These are phyloP conservation scores for Cichladusa arquata DNA, from an alignment of 2,113 vertebrate genomes.

Conservation along the genomic window DNA sequence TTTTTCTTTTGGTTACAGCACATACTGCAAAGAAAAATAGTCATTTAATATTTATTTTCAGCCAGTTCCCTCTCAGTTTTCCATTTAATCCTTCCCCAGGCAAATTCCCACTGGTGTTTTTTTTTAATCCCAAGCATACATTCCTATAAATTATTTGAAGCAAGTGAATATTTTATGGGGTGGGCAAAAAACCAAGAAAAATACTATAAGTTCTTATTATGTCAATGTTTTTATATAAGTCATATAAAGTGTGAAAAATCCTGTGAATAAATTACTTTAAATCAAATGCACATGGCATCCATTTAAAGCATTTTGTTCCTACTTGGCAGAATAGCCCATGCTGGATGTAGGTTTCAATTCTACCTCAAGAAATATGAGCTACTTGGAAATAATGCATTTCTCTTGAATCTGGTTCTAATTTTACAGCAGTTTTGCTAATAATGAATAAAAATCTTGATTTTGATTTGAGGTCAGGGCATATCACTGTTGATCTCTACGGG, in stretches of 20 bases:
- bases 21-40: neutral
- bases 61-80: neutral
- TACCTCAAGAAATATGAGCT: neutral
- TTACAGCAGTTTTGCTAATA: neutral
- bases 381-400: neutral
- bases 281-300: neutral
- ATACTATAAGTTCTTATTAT: slow-evolving; percentile 21
- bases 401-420: neutral
- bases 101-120: neutral
- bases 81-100: neutral
- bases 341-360: neutral
- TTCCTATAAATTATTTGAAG: slow-evolving; percentile 11
- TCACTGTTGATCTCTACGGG: neutral
- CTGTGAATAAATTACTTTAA: neutral
- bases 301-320: neutral
- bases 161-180: neutral
- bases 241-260: slow-evolving; percentile 16
- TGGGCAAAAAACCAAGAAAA: neutral
- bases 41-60: neutral
- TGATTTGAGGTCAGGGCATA: neutral
- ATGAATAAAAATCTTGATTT: neutral
- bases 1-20: neutral
- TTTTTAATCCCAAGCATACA: neutral
- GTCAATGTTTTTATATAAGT: neutral
- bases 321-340: neutral